Evolutionary conservation across 2,797 vertebrate genomes (phyloP).

Genomic region (Epinephelus coioides): DNA sequence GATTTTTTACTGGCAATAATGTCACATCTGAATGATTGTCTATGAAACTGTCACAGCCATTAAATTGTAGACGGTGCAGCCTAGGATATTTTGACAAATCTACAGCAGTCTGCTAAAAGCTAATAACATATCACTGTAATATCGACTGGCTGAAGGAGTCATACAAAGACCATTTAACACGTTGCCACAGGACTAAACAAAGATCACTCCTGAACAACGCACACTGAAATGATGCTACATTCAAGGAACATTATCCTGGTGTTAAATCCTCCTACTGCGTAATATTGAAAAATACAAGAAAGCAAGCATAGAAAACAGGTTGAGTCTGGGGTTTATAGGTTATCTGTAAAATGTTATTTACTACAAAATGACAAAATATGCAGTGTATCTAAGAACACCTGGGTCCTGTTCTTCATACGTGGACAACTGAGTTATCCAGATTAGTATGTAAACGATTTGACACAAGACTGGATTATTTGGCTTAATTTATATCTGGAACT

Average conservation of each 20-base stretch:
- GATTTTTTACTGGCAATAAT: conserved; percentile 5
- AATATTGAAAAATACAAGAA: conserved; percentile 20
- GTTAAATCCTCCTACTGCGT: neutral
- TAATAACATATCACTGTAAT: conserved; percentile 16
- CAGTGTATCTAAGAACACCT: neutral
- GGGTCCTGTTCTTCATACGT: too few species aligned
- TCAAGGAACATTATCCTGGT: conserved; percentile 27
- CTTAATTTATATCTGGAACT: too few species aligned
- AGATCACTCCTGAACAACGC: conserved; percentile 7
- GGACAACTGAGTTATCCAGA: too few species aligned
- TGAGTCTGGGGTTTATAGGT: neutral
- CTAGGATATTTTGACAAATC: conserved; percentile 10
- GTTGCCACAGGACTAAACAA: conserved; percentile 4
- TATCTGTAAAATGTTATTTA: neutral
- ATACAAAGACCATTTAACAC: conserved; percentile 10
- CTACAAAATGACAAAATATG: conserved; percentile 1
- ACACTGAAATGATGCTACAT: conserved; percentile 35
- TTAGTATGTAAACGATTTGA: too few species aligned
- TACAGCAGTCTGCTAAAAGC: conserved; percentile 36
- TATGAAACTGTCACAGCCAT: conserved; percentile 1
- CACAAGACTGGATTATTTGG: too few species aligned
- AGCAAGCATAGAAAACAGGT: conserved; percentile 1
- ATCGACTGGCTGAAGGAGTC: conserved; percentile 6
- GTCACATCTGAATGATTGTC: conserved; percentile 41
- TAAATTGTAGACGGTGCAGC: conserved; percentile 2